These are phyloP conservation scores for Nemoura dubitans DNA, from an alignment of 2,888 invertebrate genomes.

Conservation along the genomic window DNA sequence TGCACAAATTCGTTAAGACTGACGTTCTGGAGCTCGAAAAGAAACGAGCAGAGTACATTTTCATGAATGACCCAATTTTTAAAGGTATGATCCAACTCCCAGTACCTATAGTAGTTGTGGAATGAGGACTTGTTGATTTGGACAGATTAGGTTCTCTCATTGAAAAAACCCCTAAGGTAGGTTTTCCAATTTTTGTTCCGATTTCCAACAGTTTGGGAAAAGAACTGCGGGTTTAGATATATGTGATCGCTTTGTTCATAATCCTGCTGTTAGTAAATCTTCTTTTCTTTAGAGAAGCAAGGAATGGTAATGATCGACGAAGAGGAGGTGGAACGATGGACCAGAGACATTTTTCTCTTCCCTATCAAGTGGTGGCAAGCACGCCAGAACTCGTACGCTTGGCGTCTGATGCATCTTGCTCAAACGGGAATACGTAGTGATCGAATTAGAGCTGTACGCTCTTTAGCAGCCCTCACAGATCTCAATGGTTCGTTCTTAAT, in stretches of 20 bases:
- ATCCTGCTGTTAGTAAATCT: too few species aligned
- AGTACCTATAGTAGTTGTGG: too few species aligned
- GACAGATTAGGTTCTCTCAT: too few species aligned
- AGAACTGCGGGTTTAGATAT: too few species aligned
- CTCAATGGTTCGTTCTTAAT: constrained; percentile 62
- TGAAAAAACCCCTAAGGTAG: too few species aligned
- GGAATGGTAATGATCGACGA: constrained; percentile 25
- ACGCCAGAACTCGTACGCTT: constrained; percentile 71
- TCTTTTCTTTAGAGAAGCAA: constrained; percentile 9
- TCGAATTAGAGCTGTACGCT: constrained; percentile 71
- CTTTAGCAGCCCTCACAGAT: constrained; percentile 72
- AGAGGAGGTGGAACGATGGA: constrained; percentile 24
- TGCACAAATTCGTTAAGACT: constrained; percentile 50
- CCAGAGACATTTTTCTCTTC: constrained; percentile 35
- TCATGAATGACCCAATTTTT: constrained; percentile 63
- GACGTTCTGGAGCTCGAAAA: constrained; percentile 59
- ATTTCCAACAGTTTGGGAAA: too few species aligned
- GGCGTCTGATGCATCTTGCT: constrained; percentile 72
- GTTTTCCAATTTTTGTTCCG: too few species aligned
- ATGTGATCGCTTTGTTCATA: too few species aligned
- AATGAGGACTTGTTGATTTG: too few species aligned
- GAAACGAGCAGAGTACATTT: constrained; percentile 64
- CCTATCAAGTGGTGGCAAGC: constrained; percentile 68
- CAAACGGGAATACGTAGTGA: constrained; percentile 70
- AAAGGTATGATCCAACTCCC: constrained; percentile 57